These are phyloP conservation scores for Gadopsis marmoratus DNA, from an alignment of 2,797 vertebrate species.

Conservation along the genomic window DNA sequence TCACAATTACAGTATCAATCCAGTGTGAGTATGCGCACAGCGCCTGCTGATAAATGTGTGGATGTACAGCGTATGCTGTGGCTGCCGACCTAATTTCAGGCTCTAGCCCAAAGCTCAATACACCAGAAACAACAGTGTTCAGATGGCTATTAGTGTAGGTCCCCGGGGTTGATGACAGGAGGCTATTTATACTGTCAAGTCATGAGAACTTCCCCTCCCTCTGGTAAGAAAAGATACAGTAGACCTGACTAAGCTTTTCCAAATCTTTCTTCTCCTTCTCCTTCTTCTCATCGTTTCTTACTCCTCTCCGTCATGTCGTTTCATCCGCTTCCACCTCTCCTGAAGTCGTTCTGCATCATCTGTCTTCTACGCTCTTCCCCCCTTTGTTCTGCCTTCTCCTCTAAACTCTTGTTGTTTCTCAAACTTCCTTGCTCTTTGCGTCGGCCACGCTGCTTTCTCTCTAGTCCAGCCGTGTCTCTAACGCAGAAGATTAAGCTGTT, in stretches of 20 bases:
- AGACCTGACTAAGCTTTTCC: constrained; percentile 51
- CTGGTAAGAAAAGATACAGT: constrained; percentile 59
- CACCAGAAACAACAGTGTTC: constrained; percentile 40
- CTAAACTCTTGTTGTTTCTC: background rate
- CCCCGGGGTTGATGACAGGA: constrained; percentile 47
- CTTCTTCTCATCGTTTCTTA: constrained; percentile 11
- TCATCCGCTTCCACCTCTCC: background rate
- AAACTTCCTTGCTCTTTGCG: background rate
- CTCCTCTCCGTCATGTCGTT: background rate
- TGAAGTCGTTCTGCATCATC: background rate
- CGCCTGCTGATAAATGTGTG: background rate
- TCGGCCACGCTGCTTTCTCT: background rate
- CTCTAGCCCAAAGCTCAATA: background rate
- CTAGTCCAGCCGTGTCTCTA: background rate
- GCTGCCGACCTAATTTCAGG: constrained; percentile 22
- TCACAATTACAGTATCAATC: too few relatives aligned
- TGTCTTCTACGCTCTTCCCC: too few relatives aligned
- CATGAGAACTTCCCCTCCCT: constrained; percentile 73
- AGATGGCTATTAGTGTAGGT: constrained; percentile 44
- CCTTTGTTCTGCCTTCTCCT: background rate
- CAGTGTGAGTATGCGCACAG: background rate
- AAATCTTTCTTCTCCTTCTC: constrained; percentile 23
- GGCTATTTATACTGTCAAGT: constrained; percentile 67
- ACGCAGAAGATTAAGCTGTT: background rate
- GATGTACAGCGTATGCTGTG: too few relatives aligned